Percentiles rank a stretch among this genome's conserved stretches.
phyloP scores from a whole-genome alignment of 2,113 vertebrate species.

The Rhinopithecus roxellana region DNA sequence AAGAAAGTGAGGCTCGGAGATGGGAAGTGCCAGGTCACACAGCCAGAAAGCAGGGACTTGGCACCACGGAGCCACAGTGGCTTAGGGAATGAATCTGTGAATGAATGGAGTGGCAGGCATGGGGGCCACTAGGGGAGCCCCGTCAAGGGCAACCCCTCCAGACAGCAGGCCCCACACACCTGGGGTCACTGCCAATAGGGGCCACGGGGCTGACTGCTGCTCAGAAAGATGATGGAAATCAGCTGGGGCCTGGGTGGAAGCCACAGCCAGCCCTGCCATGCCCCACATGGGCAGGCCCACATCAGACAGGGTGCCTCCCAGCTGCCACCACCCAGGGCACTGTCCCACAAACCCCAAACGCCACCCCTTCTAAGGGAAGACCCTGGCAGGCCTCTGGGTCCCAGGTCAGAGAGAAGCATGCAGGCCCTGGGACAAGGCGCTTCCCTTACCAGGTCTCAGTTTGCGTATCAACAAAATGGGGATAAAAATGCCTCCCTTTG shows the following conservation, averaged over 20 bases:
- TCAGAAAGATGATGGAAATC: too few relatives aligned
- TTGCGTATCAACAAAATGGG: not conserved
- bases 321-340: not conserved
- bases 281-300: not conserved
- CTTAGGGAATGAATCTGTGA: rapidly evolving
- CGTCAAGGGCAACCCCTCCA: not conserved
- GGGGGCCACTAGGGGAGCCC: not conserved
- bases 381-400: not conserved
- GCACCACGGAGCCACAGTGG: not conserved
- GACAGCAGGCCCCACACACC: not conserved
- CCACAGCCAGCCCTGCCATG: not conserved
- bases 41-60: not conserved
- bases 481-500: rapidly evolving
- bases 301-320: rapidly evolving
- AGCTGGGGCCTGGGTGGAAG: rapidly evolving
- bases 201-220: rapidly evolving
- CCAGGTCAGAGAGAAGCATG: not conserved
- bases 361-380: not conserved
- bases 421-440: not conserved
- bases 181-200: not conserved
- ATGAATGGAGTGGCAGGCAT: rapidly evolving
- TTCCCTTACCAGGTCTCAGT: not conserved
- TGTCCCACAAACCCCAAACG: not conserved
- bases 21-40: not conserved
- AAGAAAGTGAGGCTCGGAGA: not conserved